Percentiles rank a stretch among this genome's conserved stretches.
Evolutionary conservation across 2,113 vertebrate genomes (phyloP).

Genomic region (Neofelis nebulosa): DNA sequence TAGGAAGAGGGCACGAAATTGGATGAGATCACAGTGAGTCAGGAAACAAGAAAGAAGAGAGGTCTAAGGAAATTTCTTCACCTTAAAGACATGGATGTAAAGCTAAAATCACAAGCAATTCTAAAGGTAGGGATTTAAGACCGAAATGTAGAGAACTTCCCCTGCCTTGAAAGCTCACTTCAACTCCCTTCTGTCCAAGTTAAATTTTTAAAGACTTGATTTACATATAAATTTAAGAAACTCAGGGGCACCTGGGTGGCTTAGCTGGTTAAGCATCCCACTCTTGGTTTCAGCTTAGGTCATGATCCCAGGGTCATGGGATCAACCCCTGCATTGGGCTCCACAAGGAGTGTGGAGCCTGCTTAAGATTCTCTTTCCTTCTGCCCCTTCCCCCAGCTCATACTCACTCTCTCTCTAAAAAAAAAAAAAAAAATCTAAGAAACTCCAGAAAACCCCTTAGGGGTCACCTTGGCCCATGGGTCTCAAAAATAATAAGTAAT

Average conservation of each 20-base stretch:
- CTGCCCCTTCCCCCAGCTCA: too few species aligned
- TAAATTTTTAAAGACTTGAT: slow-evolving; percentile 6
- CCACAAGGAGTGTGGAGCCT: too few species aligned
- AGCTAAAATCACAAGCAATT: slow-evolving; percentile 8
- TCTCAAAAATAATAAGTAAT: slow-evolving; percentile 66
- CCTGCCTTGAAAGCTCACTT: slow-evolving; percentile 44
- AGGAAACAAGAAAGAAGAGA: slow-evolving; percentile 6
- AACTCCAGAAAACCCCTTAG: slow-evolving; percentile 74
- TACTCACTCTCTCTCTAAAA: too few species aligned
- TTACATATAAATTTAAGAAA: slow-evolving; percentile 53
- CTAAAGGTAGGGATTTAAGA: neutral
- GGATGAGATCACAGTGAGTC: neutral
- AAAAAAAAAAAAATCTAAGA: neutral
- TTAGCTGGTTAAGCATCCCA: too few species aligned
- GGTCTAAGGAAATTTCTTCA: slow-evolving; percentile 14
- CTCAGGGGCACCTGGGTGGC: neutral
- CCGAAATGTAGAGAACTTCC: slow-evolving; percentile 37
- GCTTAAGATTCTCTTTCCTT: too few species aligned
- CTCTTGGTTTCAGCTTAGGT: too few species aligned
- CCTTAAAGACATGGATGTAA: slow-evolving; percentile 2
- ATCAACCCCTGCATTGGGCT: too few species aligned
- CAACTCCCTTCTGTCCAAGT: neutral
- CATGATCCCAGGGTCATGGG: too few species aligned
- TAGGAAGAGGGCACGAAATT: neutral
- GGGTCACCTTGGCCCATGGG: slow-evolving; percentile 66